Conservation (phyloP, 2,113 vertebrate genomes). For the Mustela nigripes region DNA sequence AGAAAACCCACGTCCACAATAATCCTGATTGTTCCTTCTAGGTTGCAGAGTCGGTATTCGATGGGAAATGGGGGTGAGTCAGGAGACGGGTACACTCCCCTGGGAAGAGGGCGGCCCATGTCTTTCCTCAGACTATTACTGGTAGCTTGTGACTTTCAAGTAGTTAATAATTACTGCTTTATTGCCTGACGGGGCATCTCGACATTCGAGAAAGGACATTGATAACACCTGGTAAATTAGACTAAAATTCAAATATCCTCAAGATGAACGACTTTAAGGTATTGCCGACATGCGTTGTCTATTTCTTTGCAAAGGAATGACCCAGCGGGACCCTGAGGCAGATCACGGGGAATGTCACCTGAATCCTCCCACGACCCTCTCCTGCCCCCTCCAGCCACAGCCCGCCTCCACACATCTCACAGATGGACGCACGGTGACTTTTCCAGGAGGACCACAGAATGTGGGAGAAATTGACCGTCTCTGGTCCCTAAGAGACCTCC, state of each 20-base stretch:
- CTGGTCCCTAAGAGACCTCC: neutral
- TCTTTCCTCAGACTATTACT: neutral
- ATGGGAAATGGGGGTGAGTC: rapidly evolving
- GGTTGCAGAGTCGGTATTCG: rapidly evolving
- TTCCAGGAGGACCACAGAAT: neutral
- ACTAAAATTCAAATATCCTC: neutral
- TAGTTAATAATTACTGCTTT: neutral
- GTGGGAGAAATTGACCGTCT: too few relatives aligned
- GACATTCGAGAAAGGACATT: neutral
- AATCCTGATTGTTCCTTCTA: neutral
- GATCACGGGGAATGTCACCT: rapidly evolving
- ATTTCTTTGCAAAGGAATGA: neutral
- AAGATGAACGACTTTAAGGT: neutral
- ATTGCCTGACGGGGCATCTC: neutral
- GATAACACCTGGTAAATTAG: neutral
- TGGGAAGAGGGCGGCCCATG: rapidly evolving
- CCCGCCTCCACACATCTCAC: neutral
- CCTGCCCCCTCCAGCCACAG: too few relatives aligned
- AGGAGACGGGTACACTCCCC: neutral
- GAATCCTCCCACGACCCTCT: neutral
- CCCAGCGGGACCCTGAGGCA: too few relatives aligned
- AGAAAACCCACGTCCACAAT: neutral
- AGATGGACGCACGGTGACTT: rapidly evolving
- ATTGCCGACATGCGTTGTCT: neutral
- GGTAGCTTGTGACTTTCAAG: neutral